Evolutionary conservation across 2,113 vertebrate species (phyloP).

Genomic region (Myotis davidii): DNA sequence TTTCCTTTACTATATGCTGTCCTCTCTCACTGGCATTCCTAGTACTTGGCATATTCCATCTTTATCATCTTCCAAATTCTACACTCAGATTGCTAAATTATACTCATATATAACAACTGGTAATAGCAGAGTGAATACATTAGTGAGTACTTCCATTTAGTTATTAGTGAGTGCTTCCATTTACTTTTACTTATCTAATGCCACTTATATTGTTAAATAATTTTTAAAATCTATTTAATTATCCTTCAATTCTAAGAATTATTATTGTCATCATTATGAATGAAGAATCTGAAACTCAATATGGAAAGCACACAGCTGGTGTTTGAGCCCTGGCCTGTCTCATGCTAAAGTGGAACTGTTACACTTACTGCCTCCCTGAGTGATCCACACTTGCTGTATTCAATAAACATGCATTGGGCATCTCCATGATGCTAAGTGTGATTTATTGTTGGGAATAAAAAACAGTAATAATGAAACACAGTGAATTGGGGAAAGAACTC

Average conservation of each 20-base stretch:
- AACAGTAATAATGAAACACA: not conserved
- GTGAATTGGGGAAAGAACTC: not conserved
- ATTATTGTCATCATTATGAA: not conserved
- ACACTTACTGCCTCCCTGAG: not conserved
- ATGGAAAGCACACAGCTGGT: not conserved
- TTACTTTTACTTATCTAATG: not conserved
- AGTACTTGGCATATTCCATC: not conserved
- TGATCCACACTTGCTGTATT: not conserved
- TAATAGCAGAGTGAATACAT: not conserved
- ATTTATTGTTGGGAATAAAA: not conserved
- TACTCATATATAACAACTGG: not conserved
- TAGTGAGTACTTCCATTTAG: not conserved
- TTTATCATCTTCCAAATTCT: not conserved
- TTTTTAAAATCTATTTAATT: not conserved
- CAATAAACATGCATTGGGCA: not conserved
- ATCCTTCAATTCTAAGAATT: not conserved
- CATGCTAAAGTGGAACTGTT: not conserved
- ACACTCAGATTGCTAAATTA: not conserved
- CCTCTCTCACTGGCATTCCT: not conserved
- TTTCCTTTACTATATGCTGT: not conserved
- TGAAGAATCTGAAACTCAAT: not conserved
- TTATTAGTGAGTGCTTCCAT: not conserved
- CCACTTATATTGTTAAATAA: not conserved
- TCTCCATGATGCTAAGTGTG: not conserved
- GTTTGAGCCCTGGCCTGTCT: not conserved